These are phyloP conservation scores for Melanitta fusca DNA, from an alignment of 2,797 vertebrate genomes.

Conservation along the genomic window DNA sequence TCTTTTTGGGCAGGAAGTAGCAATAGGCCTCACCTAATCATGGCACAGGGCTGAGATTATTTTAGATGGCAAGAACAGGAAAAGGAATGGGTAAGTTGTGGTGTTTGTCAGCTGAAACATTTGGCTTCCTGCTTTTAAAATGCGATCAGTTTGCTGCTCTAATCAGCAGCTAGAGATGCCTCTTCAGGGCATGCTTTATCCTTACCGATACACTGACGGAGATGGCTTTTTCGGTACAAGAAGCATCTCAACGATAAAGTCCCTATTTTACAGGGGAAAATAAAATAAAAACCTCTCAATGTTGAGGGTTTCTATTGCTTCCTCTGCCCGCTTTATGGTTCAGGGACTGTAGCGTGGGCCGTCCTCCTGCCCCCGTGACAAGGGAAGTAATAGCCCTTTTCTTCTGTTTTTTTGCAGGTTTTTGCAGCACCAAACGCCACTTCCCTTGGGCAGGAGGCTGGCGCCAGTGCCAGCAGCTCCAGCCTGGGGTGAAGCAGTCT, in stretches of 20 bases:
- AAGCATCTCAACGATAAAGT: neutral
- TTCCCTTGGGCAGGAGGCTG: neutral
- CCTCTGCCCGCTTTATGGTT: neutral
- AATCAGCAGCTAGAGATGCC: neutral
- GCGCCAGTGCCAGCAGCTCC: accelerated
- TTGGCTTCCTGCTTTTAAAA: neutral
- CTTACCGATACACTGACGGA: neutral
- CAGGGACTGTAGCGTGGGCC: accelerated
- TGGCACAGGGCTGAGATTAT: neutral
- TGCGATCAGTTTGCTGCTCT: neutral
- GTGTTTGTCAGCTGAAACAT: neutral
- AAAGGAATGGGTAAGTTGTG: neutral
- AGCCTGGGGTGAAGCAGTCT: accelerated
- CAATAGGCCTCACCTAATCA: neutral
- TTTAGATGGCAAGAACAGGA: neutral
- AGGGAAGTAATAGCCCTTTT: accelerated
- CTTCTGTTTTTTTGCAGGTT: neutral
- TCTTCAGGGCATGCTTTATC: neutral
- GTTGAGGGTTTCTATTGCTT: neutral
- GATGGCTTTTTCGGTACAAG: neutral
- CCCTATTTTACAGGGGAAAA: neutral
- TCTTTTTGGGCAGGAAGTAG: neutral
- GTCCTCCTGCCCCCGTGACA: accelerated
- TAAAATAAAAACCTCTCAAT: neutral
- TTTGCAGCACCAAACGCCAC: neutral